Base-by-base conservation (phyloP, 2,888 invertebrate species). In the Drosophila dives region DNA sequence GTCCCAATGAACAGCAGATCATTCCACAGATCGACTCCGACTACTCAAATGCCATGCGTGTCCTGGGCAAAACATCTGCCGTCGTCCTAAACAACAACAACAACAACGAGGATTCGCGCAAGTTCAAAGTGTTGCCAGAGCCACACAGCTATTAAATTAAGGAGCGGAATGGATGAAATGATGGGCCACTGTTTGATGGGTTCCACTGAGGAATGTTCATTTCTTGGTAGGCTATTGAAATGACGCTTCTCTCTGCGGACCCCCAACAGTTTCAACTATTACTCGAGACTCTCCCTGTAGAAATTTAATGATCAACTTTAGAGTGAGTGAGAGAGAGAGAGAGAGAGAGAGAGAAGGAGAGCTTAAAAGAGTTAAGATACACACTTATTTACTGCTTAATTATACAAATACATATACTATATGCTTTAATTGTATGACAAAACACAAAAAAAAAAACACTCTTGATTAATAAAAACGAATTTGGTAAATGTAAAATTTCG, bases 11-110 rank as follows among this genome's bases (percentile, higher is more conserved):
- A 33, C 92, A 93, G 66, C 93, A 93, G 78, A 91, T 92, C 51
- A 91, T 91, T 48, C 93, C 93, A 38, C 93, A 93, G 86, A 93
- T 93, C 64, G 93, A 93, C 80, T 93, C 93, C 3, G 93, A 93
- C 74, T 93, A 93, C 78, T 93, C 93, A 23, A 93, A 93, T 77
- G 93, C 93, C 62, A 93, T 93, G 92, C 91, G 93, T 68, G 93
- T 93, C 23, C 89, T 93, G 53, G 93, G 93, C 72, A 93, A 93
- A 70, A 88, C 86, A 45, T 84, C 90, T 6, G 87, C 89, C 34
- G 72, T 90, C 48, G 88, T 90, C 17, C 55, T 29, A 7, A 55
- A 55, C 12, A 55, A 55, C 55, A 55, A 55, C 26, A 45, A 45
- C 55, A 58, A 65, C 67, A 86, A 82, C 69, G 86, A 88, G 50